A percentile compares a stretch with the other conserved stretches of the same genome.
Evolutionary conservation across 1,140 invertebrate species (phyloP).

Genomic region (Conopomorpha cramerella): DNA sequence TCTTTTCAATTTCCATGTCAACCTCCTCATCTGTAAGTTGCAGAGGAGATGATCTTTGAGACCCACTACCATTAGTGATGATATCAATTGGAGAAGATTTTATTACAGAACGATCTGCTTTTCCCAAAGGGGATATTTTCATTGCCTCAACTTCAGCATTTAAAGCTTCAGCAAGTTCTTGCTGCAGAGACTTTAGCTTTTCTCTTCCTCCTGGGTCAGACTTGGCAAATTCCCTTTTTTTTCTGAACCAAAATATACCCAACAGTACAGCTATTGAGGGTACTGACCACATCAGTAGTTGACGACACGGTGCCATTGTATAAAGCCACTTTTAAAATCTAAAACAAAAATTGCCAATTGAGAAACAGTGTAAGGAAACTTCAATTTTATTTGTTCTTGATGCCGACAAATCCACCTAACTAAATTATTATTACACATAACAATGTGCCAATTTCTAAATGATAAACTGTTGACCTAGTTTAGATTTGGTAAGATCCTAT

Average conservation of each 20-base stretch:
- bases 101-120: constrained; percentile 41
- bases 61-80: constrained; percentile 52
- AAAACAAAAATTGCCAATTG: constrained; percentile 40
- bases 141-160: constrained; percentile 35
- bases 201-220: constrained; percentile 61
- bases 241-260: constrained; percentile 68
- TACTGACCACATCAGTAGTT: constrained; percentile 64
- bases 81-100: constrained; percentile 65
- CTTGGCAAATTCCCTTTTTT: constrained; percentile 61
- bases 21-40: constrained; percentile 65
- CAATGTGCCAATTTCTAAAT: constrained; percentile 3
- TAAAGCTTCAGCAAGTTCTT: constrained; percentile 49
- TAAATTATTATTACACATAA: not conserved
- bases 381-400: no score
- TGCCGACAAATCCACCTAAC: no score
- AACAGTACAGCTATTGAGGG: constrained; percentile 65
- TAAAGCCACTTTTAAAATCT: constrained; percentile 59
- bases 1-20: constrained; percentile 65
- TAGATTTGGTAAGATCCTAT: constrained; percentile 13
- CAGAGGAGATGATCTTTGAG: constrained; percentile 56
- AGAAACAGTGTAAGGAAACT: no score
- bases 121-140: constrained; percentile 23
- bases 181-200: constrained; percentile 52
- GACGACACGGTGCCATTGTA: constrained; percentile 61
- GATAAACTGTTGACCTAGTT: constrained; percentile 19